Percentiles rank a stretch among this genome's conserved stretches.
These are phyloP conservation scores for Gasteruption jaculator DNA, from an alignment of 2,888 invertebrate genomes.

Conservation along the genomic window DNA sequence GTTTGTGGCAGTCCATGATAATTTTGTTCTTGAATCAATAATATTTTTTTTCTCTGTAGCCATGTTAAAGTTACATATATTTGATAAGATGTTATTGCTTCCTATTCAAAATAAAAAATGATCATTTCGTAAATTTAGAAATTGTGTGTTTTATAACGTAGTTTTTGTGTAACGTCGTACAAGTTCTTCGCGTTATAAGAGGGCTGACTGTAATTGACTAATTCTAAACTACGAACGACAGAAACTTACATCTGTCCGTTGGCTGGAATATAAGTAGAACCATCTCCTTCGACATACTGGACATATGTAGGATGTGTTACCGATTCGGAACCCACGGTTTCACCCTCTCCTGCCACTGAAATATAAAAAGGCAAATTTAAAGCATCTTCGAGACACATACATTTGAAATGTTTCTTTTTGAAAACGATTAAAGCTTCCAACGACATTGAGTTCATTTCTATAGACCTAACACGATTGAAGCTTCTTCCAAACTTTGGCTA, in stretches of 20 bases:
- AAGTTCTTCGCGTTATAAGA: too few species aligned
- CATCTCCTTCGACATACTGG: conserved; percentile 62
- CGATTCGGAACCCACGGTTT: conserved; percentile 55
- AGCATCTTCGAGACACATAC: conserved; percentile 13
- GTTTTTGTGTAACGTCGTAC: too few species aligned
- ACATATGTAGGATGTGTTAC: conserved; percentile 60
- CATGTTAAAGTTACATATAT: too few species aligned
- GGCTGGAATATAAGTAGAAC: conserved; percentile 58
- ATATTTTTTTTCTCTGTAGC: too few species aligned
- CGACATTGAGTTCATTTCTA: too few species aligned
- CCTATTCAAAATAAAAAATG: conserved; percentile 6
- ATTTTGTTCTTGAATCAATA: too few species aligned
- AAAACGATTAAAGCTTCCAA: not conserved
- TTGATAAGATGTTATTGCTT: not conserved
- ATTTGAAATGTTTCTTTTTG: conserved; percentile 4
- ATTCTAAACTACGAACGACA: too few species aligned
- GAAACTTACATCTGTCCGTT: conserved; percentile 63
- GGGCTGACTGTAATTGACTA: too few species aligned
- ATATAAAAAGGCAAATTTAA: conserved; percentile 21
- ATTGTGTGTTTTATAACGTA: too few species aligned
- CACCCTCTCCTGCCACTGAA: conserved; percentile 53
- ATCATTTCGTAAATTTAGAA: conserved; percentile 4
- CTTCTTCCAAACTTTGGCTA: not conserved
- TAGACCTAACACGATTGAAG: too few species aligned
- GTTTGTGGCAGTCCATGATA: too few species aligned